phyloP scores from a whole-genome alignment of 2,113 vertebrate genomes.

The Melanostigma gelatinosum region DNA sequence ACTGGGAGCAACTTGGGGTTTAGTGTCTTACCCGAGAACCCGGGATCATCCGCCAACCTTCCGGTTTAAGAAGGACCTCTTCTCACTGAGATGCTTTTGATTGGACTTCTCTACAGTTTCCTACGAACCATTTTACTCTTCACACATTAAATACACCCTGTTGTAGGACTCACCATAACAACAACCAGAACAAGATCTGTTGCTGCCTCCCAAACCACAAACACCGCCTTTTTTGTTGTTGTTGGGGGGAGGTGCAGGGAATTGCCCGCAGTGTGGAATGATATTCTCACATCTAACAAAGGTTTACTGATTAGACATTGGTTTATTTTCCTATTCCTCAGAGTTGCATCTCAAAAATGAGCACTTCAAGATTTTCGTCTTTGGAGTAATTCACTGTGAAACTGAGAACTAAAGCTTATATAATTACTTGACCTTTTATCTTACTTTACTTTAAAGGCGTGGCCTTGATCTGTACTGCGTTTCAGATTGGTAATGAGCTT shows the following conservation, averaged over 20 bases:
- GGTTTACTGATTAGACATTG: constrained; percentile 20
- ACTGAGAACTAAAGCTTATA: constrained; percentile 20
- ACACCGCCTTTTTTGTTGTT: not conserved
- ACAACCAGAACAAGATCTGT: not conserved
- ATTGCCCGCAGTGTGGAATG: not conserved
- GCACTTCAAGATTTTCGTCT: constrained; percentile 7
- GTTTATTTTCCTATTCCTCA: constrained; percentile 16
- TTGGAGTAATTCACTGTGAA: not conserved
- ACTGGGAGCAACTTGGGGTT: not conserved
- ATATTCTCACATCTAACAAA: constrained; percentile 3
- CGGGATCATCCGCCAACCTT: not conserved
- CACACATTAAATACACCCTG: not conserved
- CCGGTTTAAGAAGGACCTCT: not conserved
- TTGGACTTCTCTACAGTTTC: not conserved
- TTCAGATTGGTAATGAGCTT: constrained; percentile 47
- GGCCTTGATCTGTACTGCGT: constrained; percentile 13
- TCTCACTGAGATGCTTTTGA: not conserved
- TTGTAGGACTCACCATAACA: not conserved
- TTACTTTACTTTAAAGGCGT: constrained; percentile 33
- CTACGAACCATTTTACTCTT: not conserved
- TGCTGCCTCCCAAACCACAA: not conserved
- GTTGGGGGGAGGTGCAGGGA: too few relatives aligned
- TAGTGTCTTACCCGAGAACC: not conserved
- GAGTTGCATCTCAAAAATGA: constrained; percentile 23
- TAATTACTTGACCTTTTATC: constrained; percentile 60